These are phyloP conservation scores for Callyntrura guangdongensis DNA, from an alignment of 2,888 invertebrate genomes.

Conservation along the genomic window DNA sequence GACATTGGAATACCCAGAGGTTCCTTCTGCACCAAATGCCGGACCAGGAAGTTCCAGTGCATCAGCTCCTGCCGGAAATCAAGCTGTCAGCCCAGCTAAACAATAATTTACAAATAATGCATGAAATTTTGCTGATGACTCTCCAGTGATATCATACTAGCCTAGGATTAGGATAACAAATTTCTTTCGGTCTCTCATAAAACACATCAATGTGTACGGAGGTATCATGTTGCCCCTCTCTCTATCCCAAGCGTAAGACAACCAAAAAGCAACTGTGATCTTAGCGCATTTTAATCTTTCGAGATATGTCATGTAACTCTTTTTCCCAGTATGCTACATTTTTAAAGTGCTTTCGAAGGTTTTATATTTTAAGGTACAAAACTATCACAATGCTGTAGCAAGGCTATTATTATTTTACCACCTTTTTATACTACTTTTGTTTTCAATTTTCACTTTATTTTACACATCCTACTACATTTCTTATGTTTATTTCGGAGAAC, in stretches of 20 bases:
- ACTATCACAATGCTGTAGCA: slow-evolving; percentile 33
- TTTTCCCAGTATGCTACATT: slow-evolving; percentile 49
- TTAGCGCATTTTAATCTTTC: slow-evolving; percentile 54
- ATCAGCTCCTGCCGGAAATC: slow-evolving; percentile 80
- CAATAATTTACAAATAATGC: slow-evolving; percentile 72
- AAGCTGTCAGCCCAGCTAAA: slow-evolving; percentile 81
- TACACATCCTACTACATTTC: slow-evolving; percentile 3
- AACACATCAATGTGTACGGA: background rate
- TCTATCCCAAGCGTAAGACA: slow-evolving; percentile 3
- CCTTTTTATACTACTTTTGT: background rate
- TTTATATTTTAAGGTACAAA: slow-evolving; percentile 69
- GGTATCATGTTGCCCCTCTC: slow-evolving; percentile 51
- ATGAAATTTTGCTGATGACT: slow-evolving; percentile 51
- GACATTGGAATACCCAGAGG: slow-evolving; percentile 94
- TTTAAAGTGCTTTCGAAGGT: slow-evolving; percentile 55
- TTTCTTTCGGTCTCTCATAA: slow-evolving; percentile 58
- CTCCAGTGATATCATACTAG: slow-evolving; percentile 67
- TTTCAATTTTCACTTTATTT: slow-evolving; percentile 27
- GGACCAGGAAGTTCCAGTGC: slow-evolving; percentile 81
- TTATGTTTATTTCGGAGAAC: slow-evolving; percentile 32
- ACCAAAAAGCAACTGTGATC: slow-evolving; percentile 66
- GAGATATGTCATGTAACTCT: slow-evolving; percentile 32
- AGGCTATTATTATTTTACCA: slow-evolving; percentile 2
- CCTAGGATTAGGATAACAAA: slow-evolving; percentile 28
- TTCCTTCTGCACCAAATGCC: slow-evolving; percentile 86